Evolutionary conservation across 1,140 invertebrate species (phyloP), one percentile per base, ranked within the genome.

Genomic region (Penaeus japonicus): DNA sequence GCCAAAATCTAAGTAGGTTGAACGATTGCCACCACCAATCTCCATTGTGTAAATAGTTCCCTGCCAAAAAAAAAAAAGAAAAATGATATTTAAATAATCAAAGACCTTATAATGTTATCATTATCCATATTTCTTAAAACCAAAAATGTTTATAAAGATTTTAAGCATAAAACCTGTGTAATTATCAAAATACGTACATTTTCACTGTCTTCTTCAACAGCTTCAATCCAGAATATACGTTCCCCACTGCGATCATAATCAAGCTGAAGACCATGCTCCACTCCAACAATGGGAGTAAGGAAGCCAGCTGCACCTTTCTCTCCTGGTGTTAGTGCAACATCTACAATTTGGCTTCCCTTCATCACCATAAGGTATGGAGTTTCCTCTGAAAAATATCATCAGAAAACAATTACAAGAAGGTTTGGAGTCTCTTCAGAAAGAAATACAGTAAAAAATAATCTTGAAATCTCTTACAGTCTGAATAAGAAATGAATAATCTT

Each of bases 181-280:
- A 30, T 27, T 24, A 12, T 27, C 55, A 18, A 57, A 57, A 57
- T 30, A 82, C 91, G 92, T 91, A 93, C 93, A 91, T 92, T 93
- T 85, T 93, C 93, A 90, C 92, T 92, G 75, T 93, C 92, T 70
- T 95, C 95, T 84, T 89, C 90, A 30, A 92, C 92, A 39, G 92
- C 89, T 5, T 98, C 96, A 5, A 98, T 93, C 96, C 96, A 98
- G 92, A 96, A 98, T 7, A 99, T 93, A 10, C 94, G 95, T 90
- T 96, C 95, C 1, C 96, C 95, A 90, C 95, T 95, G 32, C 96
- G 95, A 92, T 99, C 98, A 92, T 96, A 99, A 91, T 99, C 98
- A 78, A 99, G 94, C 88, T 98, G 96, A 1, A 96, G 94, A 22
- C 97, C 98, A 92, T 96, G 96, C 92, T 97, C 96, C 47, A 99